Percentiles rank a stretch among this genome's conserved stretches.
Conservation (phyloP, 2,797 vertebrate species). For the Cercopithecus diana region DNA sequence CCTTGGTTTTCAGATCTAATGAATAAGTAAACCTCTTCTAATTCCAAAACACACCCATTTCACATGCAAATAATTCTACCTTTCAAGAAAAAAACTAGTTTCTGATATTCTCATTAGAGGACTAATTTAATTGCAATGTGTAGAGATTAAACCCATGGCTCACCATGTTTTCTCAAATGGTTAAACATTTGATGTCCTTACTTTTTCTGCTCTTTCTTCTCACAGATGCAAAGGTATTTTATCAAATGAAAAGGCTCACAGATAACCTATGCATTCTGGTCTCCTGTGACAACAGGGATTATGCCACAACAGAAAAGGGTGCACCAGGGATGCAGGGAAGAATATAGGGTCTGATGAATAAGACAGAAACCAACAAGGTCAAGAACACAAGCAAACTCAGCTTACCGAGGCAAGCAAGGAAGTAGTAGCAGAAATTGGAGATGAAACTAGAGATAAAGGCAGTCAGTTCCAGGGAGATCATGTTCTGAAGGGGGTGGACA, state of each 20-base stretch:
- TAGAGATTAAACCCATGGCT: neutral
- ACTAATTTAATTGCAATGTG: neutral
- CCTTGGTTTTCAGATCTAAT: neutral
- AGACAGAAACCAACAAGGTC: neutral
- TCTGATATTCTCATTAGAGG: constrained; percentile 20
- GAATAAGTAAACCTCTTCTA: neutral
- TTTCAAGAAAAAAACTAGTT: neutral
- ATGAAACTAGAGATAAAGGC: neutral
- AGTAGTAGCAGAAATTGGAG: neutral
- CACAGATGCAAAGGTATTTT: neutral
- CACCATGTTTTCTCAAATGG: neutral
- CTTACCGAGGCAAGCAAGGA: neutral
- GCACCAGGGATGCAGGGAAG: neutral
- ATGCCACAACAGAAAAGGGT: neutral
- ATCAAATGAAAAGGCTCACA: neutral
- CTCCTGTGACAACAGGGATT: neutral
- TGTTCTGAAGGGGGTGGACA: neutral
- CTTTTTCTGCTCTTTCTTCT: neutral
- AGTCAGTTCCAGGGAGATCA: neutral
- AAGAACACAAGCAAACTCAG: neutral
- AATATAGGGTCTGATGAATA: neutral
- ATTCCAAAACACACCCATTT: neutral
- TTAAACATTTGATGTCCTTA: neutral
- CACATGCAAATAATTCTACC: neutral
- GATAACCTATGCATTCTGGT: neutral